A percentile compares a stretch with the other conserved stretches of the same genome.
phyloP scores from a whole-genome alignment of 1,140 invertebrate species.

The Drosophila ercepeae region DNA sequence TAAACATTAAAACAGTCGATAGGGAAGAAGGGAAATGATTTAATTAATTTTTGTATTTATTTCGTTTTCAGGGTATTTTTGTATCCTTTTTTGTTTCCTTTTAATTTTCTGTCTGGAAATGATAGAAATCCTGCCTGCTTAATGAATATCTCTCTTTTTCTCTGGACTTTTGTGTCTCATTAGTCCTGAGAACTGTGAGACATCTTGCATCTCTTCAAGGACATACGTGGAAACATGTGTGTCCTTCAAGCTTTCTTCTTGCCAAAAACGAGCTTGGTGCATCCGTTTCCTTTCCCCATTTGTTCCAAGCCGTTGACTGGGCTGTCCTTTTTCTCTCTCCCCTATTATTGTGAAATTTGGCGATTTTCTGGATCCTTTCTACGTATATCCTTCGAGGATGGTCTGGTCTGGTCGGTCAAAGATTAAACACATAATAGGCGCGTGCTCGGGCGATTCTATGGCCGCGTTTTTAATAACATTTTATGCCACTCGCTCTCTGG shows the following conservation, averaged over 20 bases:
- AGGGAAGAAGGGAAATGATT: not conserved
- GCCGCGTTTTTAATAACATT: constrained; percentile 70
- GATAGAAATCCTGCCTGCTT: constrained; percentile 4
- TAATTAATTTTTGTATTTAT: constrained; percentile 3
- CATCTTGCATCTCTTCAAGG: not conserved
- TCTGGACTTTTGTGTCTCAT: not conserved
- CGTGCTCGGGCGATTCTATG: constrained; percentile 31
- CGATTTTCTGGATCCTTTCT: not conserved
- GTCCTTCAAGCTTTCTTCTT: not conserved
- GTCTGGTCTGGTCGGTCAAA: constrained; percentile 50
- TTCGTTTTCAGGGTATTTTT: not conserved
- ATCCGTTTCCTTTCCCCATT: constrained; percentile 26
- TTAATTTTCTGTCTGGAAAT: not conserved
- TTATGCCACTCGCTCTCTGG: constrained; percentile 51
- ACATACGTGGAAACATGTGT: not conserved
- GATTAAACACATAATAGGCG: constrained; percentile 70
- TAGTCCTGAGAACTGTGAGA: not conserved
- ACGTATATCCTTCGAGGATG: not conserved
- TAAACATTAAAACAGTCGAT: not conserved
- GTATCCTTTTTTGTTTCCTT: not conserved
- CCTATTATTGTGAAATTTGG: constrained; percentile 48
- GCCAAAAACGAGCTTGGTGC: constrained; percentile 36
- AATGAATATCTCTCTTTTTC: not conserved
- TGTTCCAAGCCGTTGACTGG: constrained; percentile 8
- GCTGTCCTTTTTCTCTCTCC: constrained; percentile 1